phyloP scores from a whole-genome alignment of 2,888 invertebrate genomes.

The Pycnomerus fuliginosus region DNA sequence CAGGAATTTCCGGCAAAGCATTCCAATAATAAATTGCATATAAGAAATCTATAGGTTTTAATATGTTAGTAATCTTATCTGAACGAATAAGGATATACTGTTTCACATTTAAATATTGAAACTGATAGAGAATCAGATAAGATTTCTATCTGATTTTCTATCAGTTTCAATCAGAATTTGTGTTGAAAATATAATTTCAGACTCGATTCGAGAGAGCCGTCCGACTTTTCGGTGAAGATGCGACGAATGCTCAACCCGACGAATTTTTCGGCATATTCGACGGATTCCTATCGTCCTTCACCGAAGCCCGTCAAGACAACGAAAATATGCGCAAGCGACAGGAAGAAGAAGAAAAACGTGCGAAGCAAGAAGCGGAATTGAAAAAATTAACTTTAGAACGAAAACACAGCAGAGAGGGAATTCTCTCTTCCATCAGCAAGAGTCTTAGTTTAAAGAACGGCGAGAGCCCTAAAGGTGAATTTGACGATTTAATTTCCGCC shows the following conservation, averaged over 20 bases:
- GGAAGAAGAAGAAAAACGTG: constrained; percentile 87
- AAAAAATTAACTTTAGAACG: constrained; percentile 86
- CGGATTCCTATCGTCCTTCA: constrained; percentile 77
- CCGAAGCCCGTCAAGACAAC: constrained; percentile 85
- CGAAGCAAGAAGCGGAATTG: constrained; percentile 84
- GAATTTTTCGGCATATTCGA: constrained; percentile 94
- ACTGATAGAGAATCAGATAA: too few species aligned
- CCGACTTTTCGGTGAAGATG: constrained; percentile 87
- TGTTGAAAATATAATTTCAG: too few species aligned
- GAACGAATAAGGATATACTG: too few species aligned
- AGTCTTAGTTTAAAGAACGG: constrained; percentile 69
- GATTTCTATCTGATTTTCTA: too few species aligned
- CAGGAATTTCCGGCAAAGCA: too few species aligned
- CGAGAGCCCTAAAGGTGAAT: constrained; percentile 76
- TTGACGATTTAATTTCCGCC: constrained; percentile 94
- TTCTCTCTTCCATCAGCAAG: constrained; percentile 72
- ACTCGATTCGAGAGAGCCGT: constrained; percentile 82
- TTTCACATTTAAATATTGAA: too few species aligned
- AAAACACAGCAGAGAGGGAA: constrained; percentile 76
- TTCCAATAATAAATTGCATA: too few species aligned
- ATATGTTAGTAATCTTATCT: too few species aligned
- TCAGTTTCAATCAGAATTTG: too few species aligned
- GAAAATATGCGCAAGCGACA: constrained; percentile 79
- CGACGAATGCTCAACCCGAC: constrained; percentile 80
- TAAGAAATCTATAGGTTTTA: too few species aligned